phyloP scores from a whole-genome alignment of 2,888 invertebrate species.

The Sabatieria punctata region DNA sequence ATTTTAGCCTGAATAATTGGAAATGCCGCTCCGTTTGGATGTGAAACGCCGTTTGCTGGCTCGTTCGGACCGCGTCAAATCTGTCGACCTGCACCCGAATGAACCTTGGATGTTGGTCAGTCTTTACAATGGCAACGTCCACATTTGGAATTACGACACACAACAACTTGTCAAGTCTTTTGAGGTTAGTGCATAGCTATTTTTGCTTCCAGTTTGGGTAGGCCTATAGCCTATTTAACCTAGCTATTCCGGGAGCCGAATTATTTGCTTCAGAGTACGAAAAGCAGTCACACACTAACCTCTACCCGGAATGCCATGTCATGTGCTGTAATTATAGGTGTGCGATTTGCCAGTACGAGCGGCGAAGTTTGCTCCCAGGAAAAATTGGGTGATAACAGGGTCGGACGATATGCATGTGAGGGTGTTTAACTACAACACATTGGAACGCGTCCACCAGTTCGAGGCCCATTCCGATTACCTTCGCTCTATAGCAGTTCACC shows the following conservation, averaged over 20 bases:
- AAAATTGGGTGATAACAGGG: slow-evolving; percentile 96
- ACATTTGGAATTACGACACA: slow-evolving; percentile 97
- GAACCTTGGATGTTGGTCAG: slow-evolving; percentile 98
- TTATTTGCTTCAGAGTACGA: too few relatives aligned
- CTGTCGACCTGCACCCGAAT: slow-evolving; percentile 86
- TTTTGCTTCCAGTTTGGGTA: too few relatives aligned
- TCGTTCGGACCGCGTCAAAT: slow-evolving; percentile 92
- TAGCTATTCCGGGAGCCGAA: too few relatives aligned
- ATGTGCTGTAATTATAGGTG: slow-evolving; percentile 39
- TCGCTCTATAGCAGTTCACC: slow-evolving; percentile 85
- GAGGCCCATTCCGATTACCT: slow-evolving; percentile 99
- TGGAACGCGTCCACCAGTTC: slow-evolving; percentile 82
- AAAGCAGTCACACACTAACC: too few relatives aligned
- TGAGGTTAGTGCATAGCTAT: slow-evolving; percentile 36
- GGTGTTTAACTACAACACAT: slow-evolving; percentile 93
- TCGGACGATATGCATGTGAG: slow-evolving; percentile 55
- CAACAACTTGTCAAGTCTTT: slow-evolving; percentile 48
- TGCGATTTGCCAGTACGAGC: slow-evolving; percentile 91
- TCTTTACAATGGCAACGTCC: slow-evolving; percentile 94
- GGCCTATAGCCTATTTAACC: too few relatives aligned
- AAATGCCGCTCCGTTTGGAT: slow-evolving; percentile 82
- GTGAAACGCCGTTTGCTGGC: slow-evolving; percentile 94
- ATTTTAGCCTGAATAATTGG: too few relatives aligned
- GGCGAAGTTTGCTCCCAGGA: slow-evolving; percentile 84
- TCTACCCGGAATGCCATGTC: too few relatives aligned